Base-by-base conservation (phyloP, 53 echinoderm and acorn worm genomes). In the Patiria pectinifera region DNA sequence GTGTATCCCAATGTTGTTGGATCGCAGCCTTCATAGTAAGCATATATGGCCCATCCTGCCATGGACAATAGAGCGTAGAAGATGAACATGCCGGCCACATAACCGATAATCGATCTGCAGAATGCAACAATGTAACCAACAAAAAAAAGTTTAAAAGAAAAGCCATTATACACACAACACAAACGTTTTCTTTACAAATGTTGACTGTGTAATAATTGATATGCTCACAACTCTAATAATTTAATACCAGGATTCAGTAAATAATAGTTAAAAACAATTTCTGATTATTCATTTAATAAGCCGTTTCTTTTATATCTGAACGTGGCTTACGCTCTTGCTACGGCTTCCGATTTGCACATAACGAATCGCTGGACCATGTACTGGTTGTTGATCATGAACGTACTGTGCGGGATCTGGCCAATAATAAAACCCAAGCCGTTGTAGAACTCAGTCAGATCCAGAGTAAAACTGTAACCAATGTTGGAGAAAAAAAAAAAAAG, bases 331-430 rank as follows among this genome's bases (percentile, higher is more conserved):
- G 80, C 49, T 92, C 83, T 83, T 22, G 92, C 92, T 19, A 70
- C 45, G 60, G 47, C 74, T 59, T 83, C 83, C 21, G 70, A 69
- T 59, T 85, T 92, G 45, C 92, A 92, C 53, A 85, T 86, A 14
- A 92, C 77, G 47, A 85, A 77, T 58, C 92, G 86, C 69, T 92
- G 92, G 45, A 92, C 92, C 77, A 85, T 85, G 46, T 85, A 92
- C 48, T 92, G 92, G 69, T 92, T 92, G 77, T 63, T 69, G 13
- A 85, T 59, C 66, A 85, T 70, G 25, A 86, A 25, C 18, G 75
- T 62, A 45, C 74, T 48, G 23, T 76, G 22, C 3, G 85, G 76
- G 22, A 92, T 44, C 13, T 83, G 85, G 7, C 92, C 92, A 61
- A 92, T 66, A 0, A 76, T 61, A 4, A 92, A 63, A 13, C 86